Evolutionary conservation across 1,140 invertebrate species (phyloP).

Genomic region (Helicorthomorpha holstii): DNA sequence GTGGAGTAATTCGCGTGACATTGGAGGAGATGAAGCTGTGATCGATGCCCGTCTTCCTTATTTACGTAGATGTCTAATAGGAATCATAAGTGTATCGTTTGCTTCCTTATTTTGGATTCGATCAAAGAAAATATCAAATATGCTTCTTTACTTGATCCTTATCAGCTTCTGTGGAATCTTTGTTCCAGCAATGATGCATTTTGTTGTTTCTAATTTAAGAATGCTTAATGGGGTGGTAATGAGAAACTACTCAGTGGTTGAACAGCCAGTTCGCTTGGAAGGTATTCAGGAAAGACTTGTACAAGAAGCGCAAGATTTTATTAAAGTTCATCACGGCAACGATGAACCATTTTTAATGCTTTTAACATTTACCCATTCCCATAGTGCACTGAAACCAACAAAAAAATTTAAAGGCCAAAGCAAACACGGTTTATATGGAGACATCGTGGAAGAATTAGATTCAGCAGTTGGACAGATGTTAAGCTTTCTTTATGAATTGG

Average conservation of each 20-base stretch:
- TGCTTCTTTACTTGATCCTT: background rate
- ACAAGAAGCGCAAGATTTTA: slow-evolving; percentile 15
- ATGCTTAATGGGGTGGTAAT: slow-evolving; percentile 23
- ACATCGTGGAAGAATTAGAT: slow-evolving; percentile 22
- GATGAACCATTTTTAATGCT: slow-evolving; percentile 7
- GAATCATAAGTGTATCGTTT: background rate
- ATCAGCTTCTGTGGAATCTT: background rate
- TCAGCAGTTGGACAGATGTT: slow-evolving; percentile 18
- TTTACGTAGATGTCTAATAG: too few relatives aligned
- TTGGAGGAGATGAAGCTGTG: slow-evolving; percentile 2
- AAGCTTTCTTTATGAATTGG: slow-evolving; percentile 12
- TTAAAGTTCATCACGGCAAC: background rate
- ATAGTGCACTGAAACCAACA: slow-evolving; percentile 17
- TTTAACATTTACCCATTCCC: slow-evolving; percentile 18
- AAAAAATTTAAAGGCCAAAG: slow-evolving; percentile 13
- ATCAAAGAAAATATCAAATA: background rate
- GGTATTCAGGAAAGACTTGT: slow-evolving; percentile 16
- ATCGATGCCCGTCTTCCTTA: background rate
- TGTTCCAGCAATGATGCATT: background rate
- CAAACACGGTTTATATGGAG: slow-evolving; percentile 18
- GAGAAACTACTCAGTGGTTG: slow-evolving; percentile 15
- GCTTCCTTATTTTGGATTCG: background rate
- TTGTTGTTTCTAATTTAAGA: slow-evolving; percentile 11
- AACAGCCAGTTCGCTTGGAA: slow-evolving; percentile 17
- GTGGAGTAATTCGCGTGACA: slow-evolving; percentile 26